Conservation (phyloP, 2,888 invertebrate genomes). For the Baronia brevicornis region DNA sequence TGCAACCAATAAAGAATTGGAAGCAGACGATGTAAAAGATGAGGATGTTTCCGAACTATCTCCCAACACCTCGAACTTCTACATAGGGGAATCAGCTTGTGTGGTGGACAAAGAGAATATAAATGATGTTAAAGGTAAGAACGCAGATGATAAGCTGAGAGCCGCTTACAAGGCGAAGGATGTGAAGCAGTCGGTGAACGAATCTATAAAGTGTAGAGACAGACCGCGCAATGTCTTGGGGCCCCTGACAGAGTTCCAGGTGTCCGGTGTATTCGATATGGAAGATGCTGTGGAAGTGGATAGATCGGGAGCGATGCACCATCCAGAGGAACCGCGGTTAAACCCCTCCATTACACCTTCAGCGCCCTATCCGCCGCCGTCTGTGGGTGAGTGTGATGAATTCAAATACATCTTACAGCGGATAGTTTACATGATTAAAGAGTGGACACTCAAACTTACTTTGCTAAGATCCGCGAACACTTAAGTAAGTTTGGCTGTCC, state of each 20-base stretch:
- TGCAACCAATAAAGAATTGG: constrained; percentile 31
- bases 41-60: constrained; percentile 43
- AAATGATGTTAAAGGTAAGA: constrained; percentile 16
- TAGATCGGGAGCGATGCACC: constrained; percentile 55
- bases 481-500: too few species aligned
- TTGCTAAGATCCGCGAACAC: too few species aligned
- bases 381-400: constrained; percentile 55
- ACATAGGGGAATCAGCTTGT: constrained; percentile 43
- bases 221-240: constrained; percentile 34
- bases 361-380: constrained; percentile 46
- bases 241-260: constrained; percentile 38
- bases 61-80: constrained; percentile 32
- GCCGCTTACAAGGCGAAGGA: constrained; percentile 40
- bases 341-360: constrained; percentile 29
- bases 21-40: constrained; percentile 46
- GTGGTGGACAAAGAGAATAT: constrained; percentile 17
- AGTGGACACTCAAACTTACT: too few species aligned
- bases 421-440: too few species aligned
- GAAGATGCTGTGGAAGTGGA: constrained; percentile 32
- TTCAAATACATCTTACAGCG: too few species aligned
- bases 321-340: constrained; percentile 42
- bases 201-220: constrained; percentile 46
- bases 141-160: constrained; percentile 21
- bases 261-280: constrained; percentile 36
- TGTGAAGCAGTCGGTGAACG: constrained; percentile 55